phyloP scores from a whole-genome alignment of 2,113 vertebrate species.

The Pampusana beccarii region DNA sequence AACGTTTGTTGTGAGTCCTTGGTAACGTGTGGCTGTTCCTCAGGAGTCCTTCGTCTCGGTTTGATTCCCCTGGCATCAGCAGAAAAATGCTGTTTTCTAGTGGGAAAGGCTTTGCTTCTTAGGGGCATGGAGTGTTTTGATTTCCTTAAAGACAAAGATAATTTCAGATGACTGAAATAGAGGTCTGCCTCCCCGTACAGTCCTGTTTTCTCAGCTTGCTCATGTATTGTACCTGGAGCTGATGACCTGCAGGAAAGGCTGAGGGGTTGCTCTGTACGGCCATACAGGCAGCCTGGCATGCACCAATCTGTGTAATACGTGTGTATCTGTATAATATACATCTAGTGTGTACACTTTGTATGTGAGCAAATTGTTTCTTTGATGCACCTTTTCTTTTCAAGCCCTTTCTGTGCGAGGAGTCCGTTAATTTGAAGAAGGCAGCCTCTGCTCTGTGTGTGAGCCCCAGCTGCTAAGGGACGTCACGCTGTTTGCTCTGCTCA shows the following conservation, averaged over 20 bases:
- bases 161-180: neutral
- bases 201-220: neutral
- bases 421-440: accelerated
- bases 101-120: neutral
- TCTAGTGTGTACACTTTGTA: neutral
- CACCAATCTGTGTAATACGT: neutral
- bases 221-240: accelerated
- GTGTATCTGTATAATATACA: neutral
- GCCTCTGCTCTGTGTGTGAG: neutral
- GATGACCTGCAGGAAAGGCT: neutral
- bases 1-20: conserved; percentile 12
- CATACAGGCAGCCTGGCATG: neutral
- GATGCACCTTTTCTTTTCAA: neutral
- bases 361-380: neutral
- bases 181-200: neutral
- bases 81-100: neutral
- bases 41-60: neutral
- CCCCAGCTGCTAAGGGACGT: neutral
- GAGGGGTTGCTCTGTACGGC: neutral
- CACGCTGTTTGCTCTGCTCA: neutral
- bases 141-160: neutral
- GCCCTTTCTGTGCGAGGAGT: neutral
- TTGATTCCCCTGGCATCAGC: neutral
- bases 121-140: neutral
- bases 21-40: neutral